phyloP scores from a whole-genome alignment of 2,888 invertebrate species.

The Nomada flava region DNA sequence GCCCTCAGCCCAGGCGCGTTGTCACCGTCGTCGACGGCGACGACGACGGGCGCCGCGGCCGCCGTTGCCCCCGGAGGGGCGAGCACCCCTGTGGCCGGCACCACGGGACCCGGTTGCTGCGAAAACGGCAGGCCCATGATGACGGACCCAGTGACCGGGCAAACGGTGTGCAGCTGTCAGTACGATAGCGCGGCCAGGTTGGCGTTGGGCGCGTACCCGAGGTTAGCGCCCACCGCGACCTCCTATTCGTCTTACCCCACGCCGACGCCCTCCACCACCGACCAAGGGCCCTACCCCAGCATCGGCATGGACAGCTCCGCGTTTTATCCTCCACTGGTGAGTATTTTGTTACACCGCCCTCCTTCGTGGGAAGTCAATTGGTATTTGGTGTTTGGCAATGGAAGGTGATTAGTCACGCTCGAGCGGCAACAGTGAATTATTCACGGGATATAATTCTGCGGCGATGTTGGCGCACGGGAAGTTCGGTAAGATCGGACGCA shows the following conservation, averaged over 20 bases:
- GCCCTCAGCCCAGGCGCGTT: conserved; percentile 90
- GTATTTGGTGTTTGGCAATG: neutral
- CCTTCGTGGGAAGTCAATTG: neutral
- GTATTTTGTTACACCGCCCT: conserved; percentile 82
- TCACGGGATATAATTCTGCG: conserved; percentile 15
- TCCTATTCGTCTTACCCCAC: conserved; percentile 93
- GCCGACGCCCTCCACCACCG: conserved; percentile 94
- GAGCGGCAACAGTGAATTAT: conserved; percentile 27
- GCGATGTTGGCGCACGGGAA: neutral
- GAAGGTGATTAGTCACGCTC: conserved; percentile 20
- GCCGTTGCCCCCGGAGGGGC: conserved; percentile 81
- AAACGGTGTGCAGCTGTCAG: conserved; percentile 97
- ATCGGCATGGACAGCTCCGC: conserved; percentile 97
- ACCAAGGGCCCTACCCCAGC: conserved; percentile 96
- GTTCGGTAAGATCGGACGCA: neutral
- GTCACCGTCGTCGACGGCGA: conserved; percentile 85
- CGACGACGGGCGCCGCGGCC: conserved; percentile 81
- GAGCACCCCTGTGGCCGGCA: conserved; percentile 78
- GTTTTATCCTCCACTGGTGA: conserved; percentile 97
- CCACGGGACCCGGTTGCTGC: conserved; percentile 88
- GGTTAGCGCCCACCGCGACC: conserved; percentile 89
- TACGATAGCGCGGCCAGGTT: conserved; percentile 94
- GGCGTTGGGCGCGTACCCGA: conserved; percentile 92
- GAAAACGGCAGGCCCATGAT: conserved; percentile 96
- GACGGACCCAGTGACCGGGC: conserved; percentile 96